Percentiles rank a stretch among this genome's conserved stretches.
phyloP scores from a whole-genome alignment of 2,888 invertebrate species.

The Drosophila mettleri region DNA sequence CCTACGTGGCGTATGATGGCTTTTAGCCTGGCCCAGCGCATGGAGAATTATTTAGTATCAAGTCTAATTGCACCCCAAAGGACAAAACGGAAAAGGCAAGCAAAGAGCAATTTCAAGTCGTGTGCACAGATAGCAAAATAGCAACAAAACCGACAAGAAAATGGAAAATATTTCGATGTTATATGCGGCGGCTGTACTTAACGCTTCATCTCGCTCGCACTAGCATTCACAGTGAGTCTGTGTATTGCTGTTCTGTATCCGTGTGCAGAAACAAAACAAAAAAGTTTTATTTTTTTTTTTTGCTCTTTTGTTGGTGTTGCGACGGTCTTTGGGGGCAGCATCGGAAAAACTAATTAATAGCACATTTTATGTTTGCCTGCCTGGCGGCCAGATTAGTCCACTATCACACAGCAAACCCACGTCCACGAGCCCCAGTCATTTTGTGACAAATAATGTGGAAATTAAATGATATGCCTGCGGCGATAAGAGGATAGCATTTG shows the following conservation, averaged over 20 bases:
- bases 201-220: constrained; percentile 2
- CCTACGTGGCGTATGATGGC: constrained; percentile 71
- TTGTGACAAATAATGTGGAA: constrained; percentile 79
- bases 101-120: constrained; percentile 51
- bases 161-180: constrained; percentile 43
- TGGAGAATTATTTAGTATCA: constrained; percentile 68
- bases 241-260: not conserved
- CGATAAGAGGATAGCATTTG: constrained; percentile 65
- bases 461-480: constrained; percentile 76
- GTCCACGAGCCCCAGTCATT: constrained; percentile 13
- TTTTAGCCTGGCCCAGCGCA: constrained; percentile 46
- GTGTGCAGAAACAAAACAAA: constrained; percentile 7
- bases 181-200: constrained; percentile 20
- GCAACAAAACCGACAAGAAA: constrained; percentile 42
- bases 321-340: constrained; percentile 55
- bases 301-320: constrained; percentile 52
- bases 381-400: constrained; percentile 49
- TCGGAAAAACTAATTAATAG: constrained; percentile 79
- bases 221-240: not conserved
- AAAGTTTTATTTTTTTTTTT: constrained; percentile 42
- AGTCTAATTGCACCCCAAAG: constrained; percentile 71
- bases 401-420: constrained; percentile 14
- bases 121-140: constrained; percentile 69
- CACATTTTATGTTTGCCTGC: constrained; percentile 73
- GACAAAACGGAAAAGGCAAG: constrained; percentile 26